Percentiles rank a stretch among this genome's conserved stretches.
Conservation (phyloP, 2,113 vertebrate species). For the Vireo altiloquus region DNA sequence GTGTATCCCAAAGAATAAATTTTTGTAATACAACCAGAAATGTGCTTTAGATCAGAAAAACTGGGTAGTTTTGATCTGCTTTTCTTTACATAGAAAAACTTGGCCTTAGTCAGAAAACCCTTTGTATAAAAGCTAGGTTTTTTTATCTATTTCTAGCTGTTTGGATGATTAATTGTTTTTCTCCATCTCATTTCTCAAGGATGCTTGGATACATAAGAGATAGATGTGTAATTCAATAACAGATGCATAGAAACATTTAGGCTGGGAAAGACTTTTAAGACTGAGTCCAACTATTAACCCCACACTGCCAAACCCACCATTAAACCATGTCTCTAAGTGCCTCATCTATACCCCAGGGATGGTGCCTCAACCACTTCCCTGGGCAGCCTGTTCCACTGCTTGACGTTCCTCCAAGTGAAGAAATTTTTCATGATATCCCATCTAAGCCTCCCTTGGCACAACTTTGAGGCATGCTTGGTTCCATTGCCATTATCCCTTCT, state of each 20-base stretch:
- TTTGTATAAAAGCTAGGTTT: neutral
- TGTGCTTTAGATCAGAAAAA: neutral
- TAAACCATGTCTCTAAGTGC: neutral
- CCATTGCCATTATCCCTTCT: neutral
- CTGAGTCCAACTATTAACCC: neutral
- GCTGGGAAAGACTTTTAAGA: neutral
- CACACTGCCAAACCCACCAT: neutral
- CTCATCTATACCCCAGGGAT: neutral
- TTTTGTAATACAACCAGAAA: neutral
- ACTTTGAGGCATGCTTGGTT: neutral
- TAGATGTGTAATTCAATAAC: neutral
- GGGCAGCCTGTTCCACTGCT: neutral
- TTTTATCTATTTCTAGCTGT: neutral
- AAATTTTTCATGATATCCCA: neutral
- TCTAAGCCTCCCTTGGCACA: neutral
- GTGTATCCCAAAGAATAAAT: neutral
- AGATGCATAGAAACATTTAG: neutral
- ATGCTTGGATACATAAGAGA: neutral
- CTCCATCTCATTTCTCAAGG: neutral
- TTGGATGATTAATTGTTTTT: neutral
- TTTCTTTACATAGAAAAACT: neutral
- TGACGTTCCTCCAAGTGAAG: neutral
- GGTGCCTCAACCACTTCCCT: neutral
- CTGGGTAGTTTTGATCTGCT: neutral
- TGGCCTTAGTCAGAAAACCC: neutral